Evolutionary conservation across 1,140 invertebrate genomes (phyloP).

Genomic region (Lordiphosa collinella): DNA sequence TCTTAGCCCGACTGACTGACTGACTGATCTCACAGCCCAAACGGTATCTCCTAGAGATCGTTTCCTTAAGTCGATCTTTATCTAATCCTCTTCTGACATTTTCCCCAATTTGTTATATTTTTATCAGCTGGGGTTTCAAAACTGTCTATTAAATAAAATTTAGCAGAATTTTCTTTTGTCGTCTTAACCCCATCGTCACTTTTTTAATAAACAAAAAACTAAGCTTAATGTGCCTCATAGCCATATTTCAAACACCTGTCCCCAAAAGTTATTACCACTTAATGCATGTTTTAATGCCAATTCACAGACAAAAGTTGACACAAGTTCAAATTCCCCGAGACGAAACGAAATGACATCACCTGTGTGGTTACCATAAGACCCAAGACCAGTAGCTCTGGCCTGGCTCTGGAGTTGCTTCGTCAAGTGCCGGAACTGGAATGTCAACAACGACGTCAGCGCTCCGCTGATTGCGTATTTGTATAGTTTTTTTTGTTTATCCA

Average conservation of each 20-base stretch:
- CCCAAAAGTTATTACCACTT: slow-evolving; percentile 1
- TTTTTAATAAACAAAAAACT: no score
- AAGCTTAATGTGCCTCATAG: slow-evolving; percentile 1
- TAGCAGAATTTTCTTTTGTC: no score
- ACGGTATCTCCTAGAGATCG: no score
- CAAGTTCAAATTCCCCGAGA: slow-evolving; percentile 13
- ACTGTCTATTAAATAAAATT: no score
- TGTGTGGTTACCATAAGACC: slow-evolving; percentile 36
- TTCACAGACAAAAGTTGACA: not conserved
- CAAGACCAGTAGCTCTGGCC: slow-evolving; percentile 38
- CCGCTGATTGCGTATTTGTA: slow-evolving; percentile 30
- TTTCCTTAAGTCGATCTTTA: no score
- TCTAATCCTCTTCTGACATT: no score
- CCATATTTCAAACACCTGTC: not conserved
- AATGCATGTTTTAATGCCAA: slow-evolving; percentile 11
- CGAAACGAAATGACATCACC: slow-evolving; percentile 42
- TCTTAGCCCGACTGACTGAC: no score
- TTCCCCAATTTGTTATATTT: no score
- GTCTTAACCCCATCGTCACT: no score
- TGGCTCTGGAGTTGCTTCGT: not conserved
- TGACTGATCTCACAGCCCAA: no score
- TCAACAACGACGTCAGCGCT: not conserved
- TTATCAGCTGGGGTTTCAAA: no score
- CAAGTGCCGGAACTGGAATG: slow-evolving; percentile 40
- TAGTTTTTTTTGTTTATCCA: slow-evolving; percentile 17